Percentiles rank a stretch among this genome's conserved stretches.
phyloP scores from a whole-genome alignment of 1,140 invertebrate genomes.

The Drosophila aff. region DNA sequence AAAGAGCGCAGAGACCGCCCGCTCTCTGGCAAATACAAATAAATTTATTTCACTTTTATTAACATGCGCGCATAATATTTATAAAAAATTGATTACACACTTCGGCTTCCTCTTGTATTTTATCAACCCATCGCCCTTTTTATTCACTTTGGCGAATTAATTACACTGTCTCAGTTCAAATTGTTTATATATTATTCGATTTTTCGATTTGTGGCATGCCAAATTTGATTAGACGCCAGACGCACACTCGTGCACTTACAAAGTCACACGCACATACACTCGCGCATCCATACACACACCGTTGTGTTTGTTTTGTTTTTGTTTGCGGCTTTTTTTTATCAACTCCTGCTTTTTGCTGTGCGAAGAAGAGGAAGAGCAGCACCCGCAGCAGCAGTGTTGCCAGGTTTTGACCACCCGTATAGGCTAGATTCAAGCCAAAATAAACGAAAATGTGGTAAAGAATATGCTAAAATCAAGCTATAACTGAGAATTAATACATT shows the following conservation, averaged over 20 bases:
- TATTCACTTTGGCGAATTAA: constrained; percentile 2
- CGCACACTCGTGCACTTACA: constrained; percentile 35
- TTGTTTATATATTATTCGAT: constrained; percentile 58
- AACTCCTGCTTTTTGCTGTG: constrained; percentile 25
- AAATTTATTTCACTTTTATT: constrained; percentile 40
- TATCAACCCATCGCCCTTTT: constrained; percentile 7
- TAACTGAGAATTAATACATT: too few species aligned
- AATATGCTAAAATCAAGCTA: too few species aligned
- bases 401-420: background rate
- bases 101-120: constrained; percentile 7
- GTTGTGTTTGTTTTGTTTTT: constrained; percentile 76
- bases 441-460: too few species aligned
- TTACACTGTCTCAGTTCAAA: constrained; percentile 44
- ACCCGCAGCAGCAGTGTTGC: background rate
- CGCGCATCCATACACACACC: constrained; percentile 31
- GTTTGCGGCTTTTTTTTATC: constrained; percentile 72
- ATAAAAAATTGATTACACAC: constrained; percentile 48
- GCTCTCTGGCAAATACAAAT: constrained; percentile 33
- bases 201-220: constrained; percentile 58
- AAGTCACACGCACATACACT: constrained; percentile 4
- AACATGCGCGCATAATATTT: constrained; percentile 49
- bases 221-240: constrained; percentile 63
- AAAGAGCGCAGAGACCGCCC: constrained; percentile 16
- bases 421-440: too few species aligned
- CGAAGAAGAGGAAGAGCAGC: constrained; percentile 16